Evolutionary conservation across 2,113 vertebrate genomes (phyloP).

Genomic region (Meleagris gallopavo): DNA sequence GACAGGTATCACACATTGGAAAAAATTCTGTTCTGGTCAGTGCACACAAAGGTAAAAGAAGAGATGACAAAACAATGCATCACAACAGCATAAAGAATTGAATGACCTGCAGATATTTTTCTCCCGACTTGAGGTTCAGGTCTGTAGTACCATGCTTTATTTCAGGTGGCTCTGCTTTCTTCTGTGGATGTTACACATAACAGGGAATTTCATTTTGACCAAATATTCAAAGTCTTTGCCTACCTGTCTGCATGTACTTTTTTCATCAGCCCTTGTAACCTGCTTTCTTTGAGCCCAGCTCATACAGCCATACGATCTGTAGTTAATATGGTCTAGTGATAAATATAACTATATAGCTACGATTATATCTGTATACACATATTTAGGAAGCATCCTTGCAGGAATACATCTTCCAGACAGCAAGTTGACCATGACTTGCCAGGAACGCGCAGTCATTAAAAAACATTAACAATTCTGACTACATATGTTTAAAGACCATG

Average conservation of each 20-base stretch:
- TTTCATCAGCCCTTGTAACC: neutral
- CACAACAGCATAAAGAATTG: neutral
- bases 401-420: neutral
- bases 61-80: neutral
- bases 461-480: neutral
- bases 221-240: neutral
- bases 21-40: neutral
- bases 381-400: neutral
- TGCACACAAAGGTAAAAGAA: neutral
- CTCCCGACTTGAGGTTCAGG: neutral
- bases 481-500: neutral
- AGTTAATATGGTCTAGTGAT: neutral
- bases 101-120: neutral
- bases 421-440: neutral
- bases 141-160: neutral
- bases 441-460: neutral
- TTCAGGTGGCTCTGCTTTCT: neutral
- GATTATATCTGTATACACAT: too few relatives aligned
- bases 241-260: rapidly evolving
- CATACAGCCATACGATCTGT: neutral
- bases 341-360: neutral
- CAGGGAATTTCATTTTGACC: neutral
- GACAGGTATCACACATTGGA: neutral
- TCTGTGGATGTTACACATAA: neutral
- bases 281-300: neutral